Conservation (phyloP, 2,888 invertebrate genomes). For the Vesta saturnalis region DNA sequence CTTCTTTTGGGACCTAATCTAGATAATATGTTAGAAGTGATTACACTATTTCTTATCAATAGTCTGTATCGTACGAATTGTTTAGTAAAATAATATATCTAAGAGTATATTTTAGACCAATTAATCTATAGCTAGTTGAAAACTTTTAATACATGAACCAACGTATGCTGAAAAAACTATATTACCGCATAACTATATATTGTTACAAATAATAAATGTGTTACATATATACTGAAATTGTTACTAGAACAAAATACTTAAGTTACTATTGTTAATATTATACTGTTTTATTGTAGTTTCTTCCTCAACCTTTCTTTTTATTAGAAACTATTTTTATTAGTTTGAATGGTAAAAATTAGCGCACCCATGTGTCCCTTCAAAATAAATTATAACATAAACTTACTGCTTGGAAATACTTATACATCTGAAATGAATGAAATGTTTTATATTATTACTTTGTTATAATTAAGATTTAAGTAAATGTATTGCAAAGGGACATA, state of each 20-base stretch:
- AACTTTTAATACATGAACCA: constrained; percentile 34
- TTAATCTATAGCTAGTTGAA: constrained; percentile 19
- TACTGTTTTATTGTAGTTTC: too few relatives aligned
- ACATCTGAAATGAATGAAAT: too few relatives aligned
- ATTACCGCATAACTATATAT: constrained; percentile 28
- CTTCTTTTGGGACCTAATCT: constrained; percentile 40
- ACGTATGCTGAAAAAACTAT: constrained; percentile 25
- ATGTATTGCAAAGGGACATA: too few relatives aligned
- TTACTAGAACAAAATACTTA: constrained; percentile 45
- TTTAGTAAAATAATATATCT: constrained; percentile 22
- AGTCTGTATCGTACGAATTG: constrained; percentile 3
- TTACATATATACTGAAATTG: constrained; percentile 51
- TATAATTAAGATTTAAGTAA: too few relatives aligned
- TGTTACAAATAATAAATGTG: constrained; percentile 46
- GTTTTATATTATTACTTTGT: too few relatives aligned
- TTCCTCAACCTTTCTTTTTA: too few relatives aligned
- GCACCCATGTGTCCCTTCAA: too few relatives aligned
- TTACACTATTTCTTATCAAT: constrained; percentile 25
- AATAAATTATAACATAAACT: too few relatives aligned
- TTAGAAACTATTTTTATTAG: too few relatives aligned
- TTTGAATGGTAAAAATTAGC: too few relatives aligned
- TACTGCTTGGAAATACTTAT: too few relatives aligned
- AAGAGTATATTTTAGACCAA: constrained; percentile 29
- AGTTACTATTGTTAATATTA: constrained; percentile 5
- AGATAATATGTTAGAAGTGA: constrained; percentile 36